Evolutionary conservation across 2,888 invertebrate species (phyloP).

Genomic region (Cantharis rustica): DNA sequence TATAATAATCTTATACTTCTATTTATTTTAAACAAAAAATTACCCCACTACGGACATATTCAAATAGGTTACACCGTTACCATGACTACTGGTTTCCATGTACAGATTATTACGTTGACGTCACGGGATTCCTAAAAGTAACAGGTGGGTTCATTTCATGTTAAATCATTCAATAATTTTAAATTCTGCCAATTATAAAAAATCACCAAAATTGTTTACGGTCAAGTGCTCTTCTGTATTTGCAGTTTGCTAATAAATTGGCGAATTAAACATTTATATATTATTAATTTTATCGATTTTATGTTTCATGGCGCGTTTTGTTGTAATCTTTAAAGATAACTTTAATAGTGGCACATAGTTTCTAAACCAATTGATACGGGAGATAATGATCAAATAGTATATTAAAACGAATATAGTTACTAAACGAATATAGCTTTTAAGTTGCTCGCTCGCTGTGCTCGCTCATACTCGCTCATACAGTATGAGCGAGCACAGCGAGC

Average conservation of each 20-base stretch:
- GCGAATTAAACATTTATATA: no score
- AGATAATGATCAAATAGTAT: no score
- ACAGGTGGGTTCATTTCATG: slow-evolving; percentile 35
- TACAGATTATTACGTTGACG: slow-evolving; percentile 36
- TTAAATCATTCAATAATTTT: background rate
- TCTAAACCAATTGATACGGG: no score
- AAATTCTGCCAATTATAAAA: background rate
- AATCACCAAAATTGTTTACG: background rate
- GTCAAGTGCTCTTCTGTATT: background rate
- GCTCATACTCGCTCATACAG: no score
- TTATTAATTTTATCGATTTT: no score
- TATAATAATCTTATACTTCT: background rate
- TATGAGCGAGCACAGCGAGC: no score
- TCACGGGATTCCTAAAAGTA: slow-evolving; percentile 37
- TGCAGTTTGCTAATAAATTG: background rate
- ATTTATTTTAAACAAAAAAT: slow-evolving; percentile 8
- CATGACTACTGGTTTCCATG: slow-evolving; percentile 42
- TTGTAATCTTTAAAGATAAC: no score
- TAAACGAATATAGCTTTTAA: no score
- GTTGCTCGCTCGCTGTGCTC: no score
- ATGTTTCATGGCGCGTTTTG: no score
- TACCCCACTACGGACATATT: slow-evolving; percentile 30
- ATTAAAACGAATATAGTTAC: no score
- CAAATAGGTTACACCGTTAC: slow-evolving; percentile 36
- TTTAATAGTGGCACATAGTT: no score